Evolutionary conservation across 2,113 vertebrate genomes (phyloP).

Genomic region (Charadrius vociferus): DNA sequence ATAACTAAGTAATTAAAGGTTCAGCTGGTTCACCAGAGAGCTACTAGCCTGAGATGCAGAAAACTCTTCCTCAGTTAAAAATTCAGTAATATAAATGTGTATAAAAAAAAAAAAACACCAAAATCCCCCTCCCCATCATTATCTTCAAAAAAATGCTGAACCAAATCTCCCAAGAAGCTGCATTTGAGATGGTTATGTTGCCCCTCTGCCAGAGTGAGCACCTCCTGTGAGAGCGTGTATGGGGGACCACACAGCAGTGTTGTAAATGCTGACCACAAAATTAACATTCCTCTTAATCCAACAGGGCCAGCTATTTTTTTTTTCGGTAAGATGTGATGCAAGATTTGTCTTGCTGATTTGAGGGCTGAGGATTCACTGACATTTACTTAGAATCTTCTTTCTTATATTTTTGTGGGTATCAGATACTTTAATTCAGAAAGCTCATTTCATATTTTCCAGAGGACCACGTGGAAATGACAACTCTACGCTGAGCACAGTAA

Average conservation of each 20-base stretch:
- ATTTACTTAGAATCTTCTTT: neutral
- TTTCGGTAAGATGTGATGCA: neutral
- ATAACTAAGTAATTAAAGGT: neutral
- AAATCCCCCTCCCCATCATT: neutral
- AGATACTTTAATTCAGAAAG: neutral
- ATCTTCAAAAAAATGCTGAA: neutral
- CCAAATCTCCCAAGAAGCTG: neutral
- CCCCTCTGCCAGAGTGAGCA: neutral
- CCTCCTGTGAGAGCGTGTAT: rapidly evolving
- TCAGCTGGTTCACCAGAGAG: neutral
- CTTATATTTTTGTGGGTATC: neutral
- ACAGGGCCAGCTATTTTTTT: neutral
- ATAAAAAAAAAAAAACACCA: neutral
- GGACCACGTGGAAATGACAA: neutral
- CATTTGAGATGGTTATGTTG: neutral
- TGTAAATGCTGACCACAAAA: neutral
- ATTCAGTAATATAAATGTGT: neutral
- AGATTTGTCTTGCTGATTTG: neutral
- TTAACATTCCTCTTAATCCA: neutral
- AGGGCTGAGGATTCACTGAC: neutral
- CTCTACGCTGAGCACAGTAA: neutral
- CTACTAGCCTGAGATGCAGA: neutral
- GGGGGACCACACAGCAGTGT: neutral
- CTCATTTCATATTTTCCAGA: neutral
- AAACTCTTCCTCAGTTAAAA: neutral